Evolutionary conservation across 2,888 invertebrate genomes (phyloP).

Genomic region (Cataglyphis cursor): DNA sequence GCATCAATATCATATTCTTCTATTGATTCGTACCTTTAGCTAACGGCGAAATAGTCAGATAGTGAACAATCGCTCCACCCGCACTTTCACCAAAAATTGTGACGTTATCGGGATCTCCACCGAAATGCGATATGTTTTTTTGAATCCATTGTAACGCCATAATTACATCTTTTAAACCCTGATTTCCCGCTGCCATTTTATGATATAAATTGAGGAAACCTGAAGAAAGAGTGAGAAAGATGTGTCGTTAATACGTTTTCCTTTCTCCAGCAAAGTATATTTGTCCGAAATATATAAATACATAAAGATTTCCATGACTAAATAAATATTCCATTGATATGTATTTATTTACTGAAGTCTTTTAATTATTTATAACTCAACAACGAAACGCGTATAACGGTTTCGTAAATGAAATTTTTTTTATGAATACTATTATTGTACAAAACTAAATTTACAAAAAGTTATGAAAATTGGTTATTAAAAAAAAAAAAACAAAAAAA

Average conservation of each 20-base stretch:
- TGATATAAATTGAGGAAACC: slow-evolving; percentile 73
- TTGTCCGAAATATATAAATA: neutral
- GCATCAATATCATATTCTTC: neutral
- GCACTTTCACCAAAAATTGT: slow-evolving; percentile 80
- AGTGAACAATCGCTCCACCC: slow-evolving; percentile 74
- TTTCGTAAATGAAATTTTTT: neutral
- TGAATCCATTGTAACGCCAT: slow-evolving; percentile 77
- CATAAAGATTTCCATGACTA: neutral
- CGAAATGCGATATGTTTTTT: slow-evolving; percentile 76
- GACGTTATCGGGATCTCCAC: slow-evolving; percentile 77
- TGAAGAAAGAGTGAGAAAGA: slow-evolving; percentile 8
- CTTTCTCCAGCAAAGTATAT: neutral
- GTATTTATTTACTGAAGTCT: neutral
- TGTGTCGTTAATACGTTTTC: neutral
- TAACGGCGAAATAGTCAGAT: slow-evolving; percentile 71
- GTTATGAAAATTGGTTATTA: neutral
- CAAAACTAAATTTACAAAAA: neutral
- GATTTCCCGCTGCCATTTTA: slow-evolving; percentile 75
- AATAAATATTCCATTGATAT: neutral
- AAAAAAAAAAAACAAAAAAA: too few species aligned
- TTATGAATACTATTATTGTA: neutral
- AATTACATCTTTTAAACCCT: slow-evolving; percentile 78
- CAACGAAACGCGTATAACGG: neutral
- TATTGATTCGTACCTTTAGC: slow-evolving; percentile 62
- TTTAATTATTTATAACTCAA: neutral